Conservation (phyloP, 2,113 vertebrate genomes). For the Alethe castanea region DNA sequence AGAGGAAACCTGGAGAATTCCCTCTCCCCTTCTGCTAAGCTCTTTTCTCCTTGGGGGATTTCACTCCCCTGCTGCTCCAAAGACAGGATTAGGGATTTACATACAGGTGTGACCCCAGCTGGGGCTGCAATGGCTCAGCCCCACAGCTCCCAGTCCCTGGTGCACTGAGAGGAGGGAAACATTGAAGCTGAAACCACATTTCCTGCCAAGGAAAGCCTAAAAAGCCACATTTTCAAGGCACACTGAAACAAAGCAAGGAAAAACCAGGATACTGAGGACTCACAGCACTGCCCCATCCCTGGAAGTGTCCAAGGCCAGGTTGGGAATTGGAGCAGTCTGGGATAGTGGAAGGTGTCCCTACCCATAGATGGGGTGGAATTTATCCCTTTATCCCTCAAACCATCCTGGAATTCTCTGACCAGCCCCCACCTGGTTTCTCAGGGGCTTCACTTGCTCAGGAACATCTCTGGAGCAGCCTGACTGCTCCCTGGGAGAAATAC, state of each 20-base stretch:
- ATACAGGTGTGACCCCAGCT: constrained; percentile 49
- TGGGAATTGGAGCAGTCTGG: neutral
- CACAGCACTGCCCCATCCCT: neutral
- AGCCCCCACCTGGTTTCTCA: neutral
- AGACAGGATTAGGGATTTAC: constrained; percentile 51
- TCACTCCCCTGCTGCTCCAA: neutral
- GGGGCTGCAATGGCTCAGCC: neutral
- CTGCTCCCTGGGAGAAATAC: neutral
- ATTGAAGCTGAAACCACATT: rapidly evolving
- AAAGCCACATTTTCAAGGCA: neutral
- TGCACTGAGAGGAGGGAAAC: rapidly evolving
- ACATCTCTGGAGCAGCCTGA: neutral
- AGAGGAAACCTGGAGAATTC: neutral
- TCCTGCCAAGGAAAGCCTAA: neutral
- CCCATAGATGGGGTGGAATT: neutral
- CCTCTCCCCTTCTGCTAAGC: neutral
- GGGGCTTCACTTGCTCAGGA: neutral
- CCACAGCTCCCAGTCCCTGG: neutral
- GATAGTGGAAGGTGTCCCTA: neutral
- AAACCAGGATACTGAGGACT: neutral
- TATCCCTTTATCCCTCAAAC: neutral
- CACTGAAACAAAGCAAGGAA: neutral
- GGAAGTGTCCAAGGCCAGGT: neutral
- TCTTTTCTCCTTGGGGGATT: neutral
- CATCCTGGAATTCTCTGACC: neutral